Conservation (phyloP, 2,888 invertebrate genomes). For the Caenorhabditis sp. region DNA sequence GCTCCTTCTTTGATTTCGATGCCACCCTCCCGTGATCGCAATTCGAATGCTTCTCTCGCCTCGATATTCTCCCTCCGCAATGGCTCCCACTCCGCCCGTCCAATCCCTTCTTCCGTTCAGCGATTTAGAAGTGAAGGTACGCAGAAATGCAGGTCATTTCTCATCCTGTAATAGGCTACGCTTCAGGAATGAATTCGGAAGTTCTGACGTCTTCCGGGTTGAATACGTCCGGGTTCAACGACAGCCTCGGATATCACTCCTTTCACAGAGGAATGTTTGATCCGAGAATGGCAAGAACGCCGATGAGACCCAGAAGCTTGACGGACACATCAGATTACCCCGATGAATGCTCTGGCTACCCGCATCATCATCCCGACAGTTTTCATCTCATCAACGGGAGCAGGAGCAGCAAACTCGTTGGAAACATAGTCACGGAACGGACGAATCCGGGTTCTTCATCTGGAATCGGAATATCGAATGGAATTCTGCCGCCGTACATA, state of each 20-base stretch:
- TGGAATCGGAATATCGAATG: conserved; percentile 43
- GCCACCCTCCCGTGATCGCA: conserved; percentile 31
- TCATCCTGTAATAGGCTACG: background rate
- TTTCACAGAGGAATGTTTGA: conserved; percentile 49
- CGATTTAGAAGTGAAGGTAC: conserved; percentile 74
- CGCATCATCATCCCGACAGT: conserved; percentile 42
- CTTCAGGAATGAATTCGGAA: conserved; percentile 54
- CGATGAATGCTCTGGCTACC: conserved; percentile 6
- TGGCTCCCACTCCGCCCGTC: conserved; percentile 42
- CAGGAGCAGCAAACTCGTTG: conserved; percentile 17
- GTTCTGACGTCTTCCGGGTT: conserved; percentile 44
- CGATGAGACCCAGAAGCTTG: conserved; percentile 50
- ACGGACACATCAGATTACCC: conserved; percentile 42
- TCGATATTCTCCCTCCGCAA: conserved; percentile 36
- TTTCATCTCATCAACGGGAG: conserved; percentile 22
- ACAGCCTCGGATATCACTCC: conserved; percentile 51
- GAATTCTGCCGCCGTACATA: conserved; percentile 53
- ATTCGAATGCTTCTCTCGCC: conserved; percentile 58
- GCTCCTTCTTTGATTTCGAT: conserved; percentile 28
- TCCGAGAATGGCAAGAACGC: conserved; percentile 31
- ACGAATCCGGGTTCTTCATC: conserved; percentile 22
- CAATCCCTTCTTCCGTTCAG: conserved; percentile 67
- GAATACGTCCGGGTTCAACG: conserved; percentile 40
- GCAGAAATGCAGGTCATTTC: background rate
- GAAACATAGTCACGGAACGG: conserved; percentile 50